Evolutionary conservation across 1,140 invertebrate genomes (phyloP), one percentile per base, ranked within the genome.

Genomic region (Tribolium madens): DNA sequence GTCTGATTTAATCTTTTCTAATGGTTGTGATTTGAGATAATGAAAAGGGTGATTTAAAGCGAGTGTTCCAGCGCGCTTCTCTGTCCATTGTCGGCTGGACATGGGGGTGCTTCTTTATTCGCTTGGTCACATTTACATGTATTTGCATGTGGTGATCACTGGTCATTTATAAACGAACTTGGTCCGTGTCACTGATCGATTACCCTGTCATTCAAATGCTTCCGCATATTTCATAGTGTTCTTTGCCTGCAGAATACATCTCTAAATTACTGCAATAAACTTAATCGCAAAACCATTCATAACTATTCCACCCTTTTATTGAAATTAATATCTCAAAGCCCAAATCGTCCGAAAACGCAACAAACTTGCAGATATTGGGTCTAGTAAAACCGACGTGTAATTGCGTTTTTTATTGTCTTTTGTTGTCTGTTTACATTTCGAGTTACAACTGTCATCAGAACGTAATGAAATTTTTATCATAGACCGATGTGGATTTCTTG

Each of bases 71-170:
- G n/a, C 31, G 13, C 47, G n/a, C 17, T 13, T 72, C 10, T 26
- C 46, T 50, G 71, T 73, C 71, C 71, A 73, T 73, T 73, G 71
- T 73, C 36, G 71, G 26, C 18, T 73, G 71, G 71, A 73, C 71
- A 73, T 73, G 50, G 71, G 70, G 71, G 71, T 52, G 21, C 48
- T 73, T 72, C 70, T 72, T 72, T 72, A 72, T 53, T 57, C 50
- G 48, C 31, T 36, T 57, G 73, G 75, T 53, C 80, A 76, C 79
- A 84, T 84, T 84, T 83, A 83, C 82, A 84, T 83, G 73, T 81
- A 84, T 84, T 84, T 84, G 83, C 83, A 84, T 84, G 76, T 80
- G 80, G 76, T 80, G 79, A 83, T 82, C 82, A 80, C 48, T 80
- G 81, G 80, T 80, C 82, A 83, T 84, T 84, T 83, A 84, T 84